phyloP scores from a whole-genome alignment of 2,888 invertebrate genomes.

The Dione juno region DNA sequence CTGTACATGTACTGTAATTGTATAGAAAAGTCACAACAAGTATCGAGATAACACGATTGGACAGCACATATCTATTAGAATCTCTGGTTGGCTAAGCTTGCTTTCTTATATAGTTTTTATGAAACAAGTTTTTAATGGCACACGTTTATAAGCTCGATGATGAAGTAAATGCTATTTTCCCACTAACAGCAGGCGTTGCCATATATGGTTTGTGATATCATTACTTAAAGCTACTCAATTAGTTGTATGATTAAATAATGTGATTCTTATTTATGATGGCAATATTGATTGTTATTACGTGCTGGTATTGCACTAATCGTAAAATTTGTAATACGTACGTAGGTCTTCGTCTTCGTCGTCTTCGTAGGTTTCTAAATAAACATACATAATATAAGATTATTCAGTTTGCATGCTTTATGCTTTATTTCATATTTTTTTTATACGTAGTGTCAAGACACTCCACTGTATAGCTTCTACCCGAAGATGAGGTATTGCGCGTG shows the following conservation, averaged over 20 bases:
- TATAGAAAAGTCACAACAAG: slow-evolving; percentile 14
- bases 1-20: slow-evolving; percentile 18
- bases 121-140: slow-evolving; percentile 18
- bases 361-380: too few species aligned
- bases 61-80: slow-evolving; percentile 27
- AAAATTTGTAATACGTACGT: neutral
- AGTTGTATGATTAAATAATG: neutral
- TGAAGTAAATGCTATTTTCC: slow-evolving; percentile 26
- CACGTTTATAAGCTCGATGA: slow-evolving; percentile 26
- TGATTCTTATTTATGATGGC: neutral
- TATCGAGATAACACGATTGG: slow-evolving; percentile 29
- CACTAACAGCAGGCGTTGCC: slow-evolving; percentile 12
- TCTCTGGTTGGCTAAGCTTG: slow-evolving; percentile 27
- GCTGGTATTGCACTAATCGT: neutral
- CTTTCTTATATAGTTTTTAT: slow-evolving; percentile 29
- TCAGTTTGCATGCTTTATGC: too few species aligned
- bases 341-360: too few species aligned
- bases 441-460: too few species aligned
- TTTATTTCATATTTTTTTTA: too few species aligned
- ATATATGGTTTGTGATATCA: slow-evolving; percentile 22
- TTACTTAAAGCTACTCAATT: slow-evolving; percentile 1
- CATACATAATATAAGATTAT: too few species aligned
- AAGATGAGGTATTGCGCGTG: too few species aligned
- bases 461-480: too few species aligned
- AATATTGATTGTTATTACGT: neutral